These are phyloP conservation scores for Setophaga coronata DNA, from an alignment of 2,113 vertebrate genomes.

Conservation along the genomic window DNA sequence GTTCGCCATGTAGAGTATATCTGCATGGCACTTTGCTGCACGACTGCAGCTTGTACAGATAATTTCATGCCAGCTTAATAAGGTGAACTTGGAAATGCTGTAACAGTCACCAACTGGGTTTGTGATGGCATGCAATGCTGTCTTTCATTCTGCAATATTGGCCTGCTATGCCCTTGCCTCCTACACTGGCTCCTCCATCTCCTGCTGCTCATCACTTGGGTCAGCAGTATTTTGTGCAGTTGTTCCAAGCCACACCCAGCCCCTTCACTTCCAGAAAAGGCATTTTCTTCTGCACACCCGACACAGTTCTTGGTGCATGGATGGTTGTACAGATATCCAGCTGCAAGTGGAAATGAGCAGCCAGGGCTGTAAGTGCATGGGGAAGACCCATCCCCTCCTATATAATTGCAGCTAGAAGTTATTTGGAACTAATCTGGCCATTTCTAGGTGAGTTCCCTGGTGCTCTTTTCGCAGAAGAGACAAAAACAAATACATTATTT, in stretches of 20 bases:
- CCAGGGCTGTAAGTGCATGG: neutral
- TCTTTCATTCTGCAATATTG: neutral
- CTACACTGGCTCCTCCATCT: neutral
- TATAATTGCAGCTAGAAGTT: neutral
- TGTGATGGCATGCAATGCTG: neutral
- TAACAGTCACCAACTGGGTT: neutral
- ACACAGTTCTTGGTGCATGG: neutral
- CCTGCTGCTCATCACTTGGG: neutral
- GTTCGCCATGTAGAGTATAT: neutral
- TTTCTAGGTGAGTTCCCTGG: neutral
- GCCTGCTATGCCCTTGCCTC: neutral
- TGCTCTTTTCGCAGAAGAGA: neutral
- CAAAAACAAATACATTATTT: neutral
- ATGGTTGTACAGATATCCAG: neutral
- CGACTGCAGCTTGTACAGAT: rapidly evolving
- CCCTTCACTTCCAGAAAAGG: neutral
- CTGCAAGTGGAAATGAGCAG: neutral
- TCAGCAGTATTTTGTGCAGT: neutral
- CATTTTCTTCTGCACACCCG: neutral
- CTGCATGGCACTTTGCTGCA: neutral
- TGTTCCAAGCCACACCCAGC: neutral
- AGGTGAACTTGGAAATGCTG: neutral
- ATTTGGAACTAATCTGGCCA: neutral
- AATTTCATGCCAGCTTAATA: neutral
- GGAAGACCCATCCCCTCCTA: neutral